These are phyloP conservation scores for Drosophila triauraria DNA, from an alignment of 1,140 invertebrate genomes.

Conservation along the genomic window DNA sequence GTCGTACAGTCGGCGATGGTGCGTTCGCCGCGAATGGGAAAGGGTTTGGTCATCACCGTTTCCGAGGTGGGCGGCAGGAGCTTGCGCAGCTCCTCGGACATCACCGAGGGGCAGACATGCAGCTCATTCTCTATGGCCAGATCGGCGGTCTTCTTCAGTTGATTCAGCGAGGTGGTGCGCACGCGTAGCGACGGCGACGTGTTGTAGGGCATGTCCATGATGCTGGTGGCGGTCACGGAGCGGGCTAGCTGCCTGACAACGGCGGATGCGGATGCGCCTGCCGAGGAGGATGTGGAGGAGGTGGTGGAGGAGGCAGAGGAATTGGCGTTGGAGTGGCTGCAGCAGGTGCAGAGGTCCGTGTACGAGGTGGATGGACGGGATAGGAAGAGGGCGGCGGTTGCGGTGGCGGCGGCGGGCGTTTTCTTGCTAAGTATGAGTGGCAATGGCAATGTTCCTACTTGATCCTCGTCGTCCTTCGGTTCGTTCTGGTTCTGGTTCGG, in stretches of 20 bases:
- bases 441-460: conserved; percentile 51
- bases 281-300: conserved; percentile 25
- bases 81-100: conserved; percentile 88
- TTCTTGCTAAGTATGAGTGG: conserved; percentile 30
- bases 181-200: conserved; percentile 87
- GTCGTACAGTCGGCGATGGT: conserved; percentile 80
- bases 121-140: conserved; percentile 84
- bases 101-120: conserved; percentile 88
- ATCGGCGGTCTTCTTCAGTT: conserved; percentile 86
- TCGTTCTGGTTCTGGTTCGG: conserved; percentile 52
- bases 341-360: conserved; percentile 43
- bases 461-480: conserved; percentile 27
- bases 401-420: conserved; percentile 1
- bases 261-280: conserved; percentile 34
- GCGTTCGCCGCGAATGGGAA: conserved; percentile 90
- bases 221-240: conserved; percentile 80
- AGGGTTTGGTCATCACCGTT: conserved; percentile 94
- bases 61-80: conserved; percentile 90
- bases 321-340: conserved; percentile 35
- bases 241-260: conserved; percentile 70
- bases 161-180: conserved; percentile 86
- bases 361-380: conserved; percentile 21
- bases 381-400: neutral
- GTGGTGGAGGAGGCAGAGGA: conserved; percentile 12
- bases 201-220: conserved; percentile 85